Evolutionary conservation across 53 echinoderm and acorn worm species (phyloP).

Genomic region (Temnopleurus reevesii): DNA sequence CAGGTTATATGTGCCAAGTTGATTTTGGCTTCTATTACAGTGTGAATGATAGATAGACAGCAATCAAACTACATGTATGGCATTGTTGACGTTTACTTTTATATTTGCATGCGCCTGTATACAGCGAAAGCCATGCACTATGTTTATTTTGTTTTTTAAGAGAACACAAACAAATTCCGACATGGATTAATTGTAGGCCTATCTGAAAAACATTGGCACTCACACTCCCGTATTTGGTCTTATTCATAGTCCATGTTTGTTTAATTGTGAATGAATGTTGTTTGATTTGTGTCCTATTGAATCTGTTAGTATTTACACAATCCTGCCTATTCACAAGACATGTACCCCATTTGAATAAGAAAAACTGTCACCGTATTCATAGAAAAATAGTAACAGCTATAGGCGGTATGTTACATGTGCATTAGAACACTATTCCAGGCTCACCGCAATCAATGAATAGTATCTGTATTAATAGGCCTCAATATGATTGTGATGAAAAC

Average conservation of each 20-base stretch:
- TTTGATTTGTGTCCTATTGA: not conserved
- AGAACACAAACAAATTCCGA: not conserved
- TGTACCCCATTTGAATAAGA: too few species aligned
- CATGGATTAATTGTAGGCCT: not conserved
- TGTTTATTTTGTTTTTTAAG: not conserved
- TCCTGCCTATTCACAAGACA: too few species aligned
- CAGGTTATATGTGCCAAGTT: slow-evolving; percentile 6
- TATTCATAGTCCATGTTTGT: not conserved
- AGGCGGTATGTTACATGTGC: too few species aligned
- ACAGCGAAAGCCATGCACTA: not conserved
- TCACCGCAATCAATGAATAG: too few species aligned
- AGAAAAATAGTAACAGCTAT: too few species aligned
- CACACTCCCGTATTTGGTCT: not conserved
- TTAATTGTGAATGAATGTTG: not conserved
- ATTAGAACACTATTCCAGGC: too few species aligned
- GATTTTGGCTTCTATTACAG: slow-evolving; percentile 1
- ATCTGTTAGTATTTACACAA: not conserved
- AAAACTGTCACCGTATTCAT: too few species aligned
- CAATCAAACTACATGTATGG: not conserved
- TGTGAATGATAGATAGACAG: not conserved
- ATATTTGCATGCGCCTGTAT: not conserved
- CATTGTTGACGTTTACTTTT: not conserved
- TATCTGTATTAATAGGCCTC: not conserved
- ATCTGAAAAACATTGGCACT: not conserved
- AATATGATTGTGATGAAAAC: not conserved